Evolutionary conservation across 2,113 vertebrate genomes (phyloP), one percentile per base, ranked within the genome.

Genomic region (Gavia stellata): DNA sequence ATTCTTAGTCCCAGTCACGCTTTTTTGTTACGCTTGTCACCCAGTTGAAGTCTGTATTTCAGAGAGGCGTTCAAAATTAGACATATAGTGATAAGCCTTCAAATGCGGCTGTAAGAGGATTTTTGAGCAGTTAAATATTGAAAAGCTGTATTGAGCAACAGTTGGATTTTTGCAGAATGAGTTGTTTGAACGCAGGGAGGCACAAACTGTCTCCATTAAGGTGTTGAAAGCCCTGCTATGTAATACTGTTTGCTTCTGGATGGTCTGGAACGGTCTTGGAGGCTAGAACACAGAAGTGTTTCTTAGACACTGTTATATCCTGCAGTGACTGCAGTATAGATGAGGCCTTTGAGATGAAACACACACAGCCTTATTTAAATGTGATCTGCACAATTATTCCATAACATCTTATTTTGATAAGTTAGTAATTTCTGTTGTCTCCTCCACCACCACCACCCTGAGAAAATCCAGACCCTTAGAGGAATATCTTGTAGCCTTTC

Each of bases 151-250:
- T 4, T 65, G 68, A 90, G 25, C 33, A 74, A 23, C 10, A 31
- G 0, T 1, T 31, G 29, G 6, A 3, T 49, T 84, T 92, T 73
- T 72, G 73, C 36, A 47, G 53, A 52, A 72, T 33, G 21, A 77
- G 8, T 47, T 78, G 33, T 52, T 73, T 59, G 29, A 36, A 82
- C 74, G 23, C 36, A 40, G 14, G 12, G 12, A 55, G 38, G n/a
- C 5, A 2, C 9, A 33, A 19, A 44, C 31, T 34, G 4, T 55
- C 25, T 42, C 19, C 29, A 0, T 40, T 28, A 47, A 47, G 29
- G 17, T 70, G 7, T 81, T n/a, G 19, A 55, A 73, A 34, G 24
- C 40, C 53, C 12, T 59, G 2, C 59, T 50, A 4, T 16, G 5
- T 82, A 55, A 15, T 15, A 8, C 5, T 29, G 9, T 47, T 67